Conservation (phyloP, 2,113 vertebrate genomes). For the Progne subis region DNA sequence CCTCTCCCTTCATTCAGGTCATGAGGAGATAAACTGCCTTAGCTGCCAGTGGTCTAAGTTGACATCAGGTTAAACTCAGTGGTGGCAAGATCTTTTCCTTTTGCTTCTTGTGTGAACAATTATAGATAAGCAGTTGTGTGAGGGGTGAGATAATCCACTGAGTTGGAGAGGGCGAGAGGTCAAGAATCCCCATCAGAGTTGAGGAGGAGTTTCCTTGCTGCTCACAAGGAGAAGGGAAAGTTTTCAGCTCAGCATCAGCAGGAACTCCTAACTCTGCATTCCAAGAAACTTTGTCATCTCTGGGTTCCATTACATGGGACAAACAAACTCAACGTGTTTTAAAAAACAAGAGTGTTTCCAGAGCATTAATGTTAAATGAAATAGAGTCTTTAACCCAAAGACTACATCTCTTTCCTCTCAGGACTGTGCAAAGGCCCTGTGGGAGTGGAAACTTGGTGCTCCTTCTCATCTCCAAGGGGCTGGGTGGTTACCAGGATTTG, state of each 20-base stretch:
- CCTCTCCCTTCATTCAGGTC: not conserved
- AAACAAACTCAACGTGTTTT: rapidly evolving
- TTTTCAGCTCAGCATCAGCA: not conserved
- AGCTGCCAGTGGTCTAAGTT: not conserved
- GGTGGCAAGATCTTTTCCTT: not conserved
- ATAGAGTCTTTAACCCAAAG: not conserved
- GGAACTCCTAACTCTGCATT: not conserved
- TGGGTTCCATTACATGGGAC: not conserved
- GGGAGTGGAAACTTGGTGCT: rapidly evolving
- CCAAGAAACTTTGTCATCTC: not conserved
- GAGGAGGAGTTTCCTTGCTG: not conserved
- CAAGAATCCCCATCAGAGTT: too few species aligned
- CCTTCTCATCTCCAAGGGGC: not conserved
- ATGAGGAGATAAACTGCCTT: not conserved
- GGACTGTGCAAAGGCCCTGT: not conserved
- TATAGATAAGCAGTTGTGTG: not conserved
- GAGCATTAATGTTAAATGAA: not conserved
- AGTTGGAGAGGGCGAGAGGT: not conserved
- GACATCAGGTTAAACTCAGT: not conserved
- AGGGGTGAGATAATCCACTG: not conserved
- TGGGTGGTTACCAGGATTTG: not conserved
- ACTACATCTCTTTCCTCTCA: not conserved
- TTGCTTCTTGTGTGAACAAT: not conserved
- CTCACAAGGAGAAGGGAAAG: not conserved
- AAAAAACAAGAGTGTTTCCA: not conserved